A percentile compares a stretch with the other conserved stretches of the same genome.
phyloP scores from a whole-genome alignment of 2,113 vertebrate genomes.

The Prochilodus magdalenae region DNA sequence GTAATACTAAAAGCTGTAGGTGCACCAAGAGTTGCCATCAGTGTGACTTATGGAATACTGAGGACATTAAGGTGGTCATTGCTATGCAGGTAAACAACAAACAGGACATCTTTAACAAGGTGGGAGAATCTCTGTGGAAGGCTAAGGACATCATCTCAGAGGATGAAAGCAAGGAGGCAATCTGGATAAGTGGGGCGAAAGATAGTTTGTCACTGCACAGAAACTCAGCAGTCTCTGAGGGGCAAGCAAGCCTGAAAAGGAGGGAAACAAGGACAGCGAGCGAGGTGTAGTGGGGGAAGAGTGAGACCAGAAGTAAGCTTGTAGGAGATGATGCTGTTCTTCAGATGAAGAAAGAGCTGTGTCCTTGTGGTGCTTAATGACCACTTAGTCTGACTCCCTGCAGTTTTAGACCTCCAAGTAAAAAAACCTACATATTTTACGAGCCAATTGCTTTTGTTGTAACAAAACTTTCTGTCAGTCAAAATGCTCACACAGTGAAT shows the following conservation, averaged over 20 bases:
- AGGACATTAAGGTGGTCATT: neutral
- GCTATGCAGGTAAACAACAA: conserved; percentile 33
- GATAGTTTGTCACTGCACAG: conserved; percentile 25
- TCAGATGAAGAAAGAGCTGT: conserved; percentile 8
- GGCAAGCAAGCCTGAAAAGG: conserved; percentile 6
- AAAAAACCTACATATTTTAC: too few species aligned
- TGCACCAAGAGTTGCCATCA: neutral
- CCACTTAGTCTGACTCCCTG: neutral
- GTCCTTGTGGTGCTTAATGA: neutral
- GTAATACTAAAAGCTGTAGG: neutral
- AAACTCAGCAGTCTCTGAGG: conserved; percentile 20
- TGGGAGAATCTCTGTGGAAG: conserved; percentile 10
- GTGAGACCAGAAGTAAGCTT: neutral
- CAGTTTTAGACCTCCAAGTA: too few species aligned
- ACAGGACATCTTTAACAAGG: neutral
- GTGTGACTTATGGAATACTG: conserved; percentile 15
- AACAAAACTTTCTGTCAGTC: too few species aligned
- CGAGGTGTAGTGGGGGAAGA: neutral
- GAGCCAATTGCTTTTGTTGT: too few species aligned
- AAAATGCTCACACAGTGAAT: too few species aligned
- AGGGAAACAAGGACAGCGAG: conserved; percentile 35
- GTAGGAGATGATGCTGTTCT: neutral
- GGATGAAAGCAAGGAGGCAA: conserved; percentile 22
- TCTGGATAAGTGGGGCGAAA: conserved; percentile 26
- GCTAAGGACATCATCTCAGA: conserved; percentile 24